Evolutionary conservation across 2,113 vertebrate genomes (phyloP).

Genomic region (Perca flavescens): DNA sequence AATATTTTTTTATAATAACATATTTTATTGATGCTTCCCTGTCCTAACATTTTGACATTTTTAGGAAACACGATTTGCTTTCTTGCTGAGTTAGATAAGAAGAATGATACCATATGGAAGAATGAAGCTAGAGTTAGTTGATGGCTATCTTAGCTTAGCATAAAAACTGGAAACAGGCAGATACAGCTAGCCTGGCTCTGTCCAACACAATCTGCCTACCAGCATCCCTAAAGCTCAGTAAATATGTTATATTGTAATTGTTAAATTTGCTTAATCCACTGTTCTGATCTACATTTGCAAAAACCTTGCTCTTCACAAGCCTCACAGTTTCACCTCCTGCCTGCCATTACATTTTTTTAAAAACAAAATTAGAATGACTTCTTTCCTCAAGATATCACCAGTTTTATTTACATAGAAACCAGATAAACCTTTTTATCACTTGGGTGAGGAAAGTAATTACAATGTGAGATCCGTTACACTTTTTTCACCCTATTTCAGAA

Average conservation of each 20-base stretch:
- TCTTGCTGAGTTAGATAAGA: neutral
- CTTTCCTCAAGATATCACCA: neutral
- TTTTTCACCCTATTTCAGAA: neutral
- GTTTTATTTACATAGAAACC: neutral
- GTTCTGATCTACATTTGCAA: neutral
- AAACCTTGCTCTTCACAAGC: neutral
- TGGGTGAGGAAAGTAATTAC: neutral
- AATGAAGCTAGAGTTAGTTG: neutral
- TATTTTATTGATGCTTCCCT: neutral
- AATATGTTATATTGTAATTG: too few species aligned
- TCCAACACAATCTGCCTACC: too few species aligned
- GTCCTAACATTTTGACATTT: neutral
- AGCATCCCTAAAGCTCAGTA: too few species aligned
- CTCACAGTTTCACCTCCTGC: neutral
- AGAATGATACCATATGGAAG: neutral
- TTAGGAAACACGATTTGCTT: neutral
- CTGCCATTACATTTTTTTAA: neutral
- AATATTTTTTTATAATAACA: neutral
- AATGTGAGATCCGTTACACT: neutral
- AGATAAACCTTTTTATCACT: conserved; percentile 22
- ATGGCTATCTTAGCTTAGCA: neutral
- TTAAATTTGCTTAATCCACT: too few species aligned
- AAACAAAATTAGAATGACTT: neutral
- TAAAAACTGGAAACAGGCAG: too few species aligned
- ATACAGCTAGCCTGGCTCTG: too few species aligned